Evolutionary conservation across 2,888 invertebrate genomes (phyloP), one percentile per base, ranked within the genome.

Genomic region (Pollenia amentaria): DNA sequence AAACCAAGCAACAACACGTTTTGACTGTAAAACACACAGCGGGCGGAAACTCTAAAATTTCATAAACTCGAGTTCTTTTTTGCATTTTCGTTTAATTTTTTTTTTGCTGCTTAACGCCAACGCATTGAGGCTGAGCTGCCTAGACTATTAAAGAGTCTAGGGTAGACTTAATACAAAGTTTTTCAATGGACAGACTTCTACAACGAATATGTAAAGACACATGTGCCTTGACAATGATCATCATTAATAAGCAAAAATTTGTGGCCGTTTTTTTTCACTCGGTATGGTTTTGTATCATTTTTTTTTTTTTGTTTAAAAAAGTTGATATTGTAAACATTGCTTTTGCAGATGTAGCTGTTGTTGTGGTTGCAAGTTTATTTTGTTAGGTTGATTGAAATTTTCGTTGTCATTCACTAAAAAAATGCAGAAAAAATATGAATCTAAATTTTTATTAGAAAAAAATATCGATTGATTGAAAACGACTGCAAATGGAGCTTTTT

Each of bases 211-310:
- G 65, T 67, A 79, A 80, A 86, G 83, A 88, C 88, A 88, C 83
- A 80, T 87, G 84, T 87, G 88, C 88, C 89, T 88, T 88, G 88
- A 85, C 89, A 89, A 88, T 89, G 89, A 89, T 88, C 87, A 88
- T 88, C 89, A 89, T 89, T 89, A 89, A 89, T 88, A 89, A 88
- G 83, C 83, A 85, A 87, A 80, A 85, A 79, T 85, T 84, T 87
- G 84, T 70, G 84, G 85, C 53, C 60, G 69, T 72, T 57, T 75
- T 78, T 84, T 51, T 78, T 48, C 21, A 6, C 18, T 40, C 29
- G 8, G 46, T 67, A 57, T 14, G 12, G 29, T 60, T 73, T 73
- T 46, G 40, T 42, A 11, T 1, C 4, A 6, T 16, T 2, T 3
- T 44, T 64, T 60, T 51, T 21, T 48, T 29, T 16, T 48, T 55